Conservation (phyloP, 2,113 vertebrate genomes). For the Helogale parvula region DNA sequence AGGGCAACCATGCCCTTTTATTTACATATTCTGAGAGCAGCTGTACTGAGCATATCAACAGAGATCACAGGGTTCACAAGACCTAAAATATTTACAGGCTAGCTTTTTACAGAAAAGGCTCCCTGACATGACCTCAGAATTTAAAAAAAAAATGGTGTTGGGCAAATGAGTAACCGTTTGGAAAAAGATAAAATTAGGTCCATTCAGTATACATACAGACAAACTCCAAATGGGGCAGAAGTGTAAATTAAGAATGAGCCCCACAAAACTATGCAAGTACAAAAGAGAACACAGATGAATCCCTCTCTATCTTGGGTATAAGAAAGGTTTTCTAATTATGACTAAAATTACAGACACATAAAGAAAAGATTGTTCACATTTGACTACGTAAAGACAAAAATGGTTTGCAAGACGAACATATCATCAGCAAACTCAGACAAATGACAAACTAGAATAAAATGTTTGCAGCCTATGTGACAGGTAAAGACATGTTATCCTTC, state of each 20-base stretch:
- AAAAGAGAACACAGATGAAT: background rate
- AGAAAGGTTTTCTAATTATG: background rate
- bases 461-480: background rate
- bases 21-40: background rate
- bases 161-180: background rate
- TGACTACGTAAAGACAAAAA: background rate
- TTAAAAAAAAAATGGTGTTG: background rate
- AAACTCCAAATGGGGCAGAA: background rate
- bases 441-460: background rate
- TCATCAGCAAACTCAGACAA: background rate
- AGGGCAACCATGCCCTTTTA: background rate
- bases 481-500: background rate
- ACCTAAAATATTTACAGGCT: background rate
- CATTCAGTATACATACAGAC: background rate
- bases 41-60: background rate
- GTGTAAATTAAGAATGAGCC: background rate
- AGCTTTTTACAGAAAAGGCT: background rate
- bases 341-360: background rate
- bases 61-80: background rate
- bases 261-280: background rate
- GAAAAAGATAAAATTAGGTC: background rate
- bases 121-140: background rate
- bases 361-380: background rate
- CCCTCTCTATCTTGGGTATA: background rate
- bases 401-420: background rate